Base-by-base conservation (phyloP, 1,140 invertebrate genomes). In the Drosophila insularis region DNA sequence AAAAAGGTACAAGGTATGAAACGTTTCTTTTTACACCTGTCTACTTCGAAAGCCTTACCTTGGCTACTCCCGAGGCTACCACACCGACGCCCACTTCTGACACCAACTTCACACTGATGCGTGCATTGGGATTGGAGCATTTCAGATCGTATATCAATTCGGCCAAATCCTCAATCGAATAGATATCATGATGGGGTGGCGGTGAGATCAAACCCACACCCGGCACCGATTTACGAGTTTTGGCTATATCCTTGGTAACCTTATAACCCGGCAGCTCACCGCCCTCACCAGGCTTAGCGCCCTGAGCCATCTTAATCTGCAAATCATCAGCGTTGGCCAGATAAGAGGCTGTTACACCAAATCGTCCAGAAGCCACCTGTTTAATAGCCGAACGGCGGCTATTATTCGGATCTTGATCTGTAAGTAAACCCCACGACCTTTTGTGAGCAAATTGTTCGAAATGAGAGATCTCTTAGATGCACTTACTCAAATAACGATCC, bases 301-400 rank as follows among this genome's bases (percentile, higher is more conserved):
- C 98, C 93, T 99, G 98, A n/a, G 98, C 98, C 98, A 99, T 99
- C 93, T 99, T 99, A 89, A 99, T 99, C 92, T 99, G 98, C 60
- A 99, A 90, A 92, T 99, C 98, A 92, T 99, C 98, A 13, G 98
- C 97, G 93, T 99, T 97, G 7, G 98, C 98, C 31, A 99, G 92
- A 91, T 99, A 99, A 0, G 98, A 96, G 40, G 98, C 98, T 0
- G 98, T 99, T 0, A 99, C 99, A 17, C 99, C 99, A 93, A 99
- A 99, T 59, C 99, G 94, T 17, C 98, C 99, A 39, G 98, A 99
- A 5, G 99, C 99, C 35, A 99, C 98, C 94, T 98, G 96, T 80
- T 97, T 97, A 71, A 97, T 97, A 1, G 96, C 95, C 3, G 96
- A 97, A 1, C 96, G 93, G 80, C 93, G 95, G 94, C 97, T 94